These are phyloP conservation scores for Tinamus guttatus DNA, from an alignment of 2,113 vertebrate genomes.

Conservation along the genomic window DNA sequence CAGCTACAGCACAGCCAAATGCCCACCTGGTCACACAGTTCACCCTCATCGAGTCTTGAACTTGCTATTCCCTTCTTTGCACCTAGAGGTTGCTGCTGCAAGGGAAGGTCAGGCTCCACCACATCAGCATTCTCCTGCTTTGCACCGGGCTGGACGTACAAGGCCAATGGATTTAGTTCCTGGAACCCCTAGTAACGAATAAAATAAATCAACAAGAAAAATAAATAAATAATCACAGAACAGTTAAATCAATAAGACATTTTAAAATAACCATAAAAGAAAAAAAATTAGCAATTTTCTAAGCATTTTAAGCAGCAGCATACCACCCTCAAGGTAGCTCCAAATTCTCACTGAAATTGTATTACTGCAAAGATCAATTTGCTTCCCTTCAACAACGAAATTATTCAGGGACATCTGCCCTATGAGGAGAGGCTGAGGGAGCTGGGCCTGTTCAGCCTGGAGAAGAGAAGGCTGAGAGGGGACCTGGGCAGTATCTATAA, in stretches of 20 bases:
- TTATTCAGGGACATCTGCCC: too few species aligned
- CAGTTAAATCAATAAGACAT: neutral
- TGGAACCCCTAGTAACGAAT: slow-evolving; percentile 77
- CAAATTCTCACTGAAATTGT: neutral
- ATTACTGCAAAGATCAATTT: neutral
- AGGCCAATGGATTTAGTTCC: slow-evolving; percentile 79
- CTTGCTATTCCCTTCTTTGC: neutral
- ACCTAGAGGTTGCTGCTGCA: slow-evolving; percentile 22
- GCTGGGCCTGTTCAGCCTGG: too few species aligned
- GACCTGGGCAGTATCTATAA: too few species aligned
- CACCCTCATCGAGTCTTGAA: neutral
- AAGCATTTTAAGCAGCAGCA: neutral
- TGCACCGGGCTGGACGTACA: slow-evolving; percentile 78
- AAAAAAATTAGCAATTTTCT: neutral
- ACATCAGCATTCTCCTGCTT: neutral
- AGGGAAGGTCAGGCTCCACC: neutral
- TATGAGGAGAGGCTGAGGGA: too few species aligned
- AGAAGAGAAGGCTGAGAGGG: too few species aligned
- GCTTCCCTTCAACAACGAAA: neutral
- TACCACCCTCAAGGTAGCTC: neutral
- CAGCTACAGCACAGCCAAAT: neutral
- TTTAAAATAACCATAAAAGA: neutral
- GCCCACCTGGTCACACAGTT: slow-evolving; percentile 26
- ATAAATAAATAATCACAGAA: neutral
- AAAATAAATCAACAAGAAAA: neutral